Evolutionary conservation across 2,888 invertebrate genomes (phyloP).

Genomic region (Cylloceria caligata): DNA sequence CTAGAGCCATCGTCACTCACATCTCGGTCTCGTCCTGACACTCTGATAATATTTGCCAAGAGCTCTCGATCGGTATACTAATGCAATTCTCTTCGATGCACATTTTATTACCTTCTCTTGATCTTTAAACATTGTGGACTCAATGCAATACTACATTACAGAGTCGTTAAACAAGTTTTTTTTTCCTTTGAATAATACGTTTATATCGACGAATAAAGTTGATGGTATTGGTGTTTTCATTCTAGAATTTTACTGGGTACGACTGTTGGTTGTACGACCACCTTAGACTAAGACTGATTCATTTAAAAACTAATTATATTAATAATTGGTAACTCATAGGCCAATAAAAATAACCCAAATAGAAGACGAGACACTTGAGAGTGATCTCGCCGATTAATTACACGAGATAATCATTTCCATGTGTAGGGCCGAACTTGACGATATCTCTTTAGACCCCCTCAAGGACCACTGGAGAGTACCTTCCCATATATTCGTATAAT

Average conservation of each 20-base stretch:
- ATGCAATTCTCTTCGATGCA: constrained; percentile 33
- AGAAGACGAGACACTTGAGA: background rate
- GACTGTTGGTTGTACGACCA: too few species aligned
- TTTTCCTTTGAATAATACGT: background rate
- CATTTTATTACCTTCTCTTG: constrained; percentile 6
- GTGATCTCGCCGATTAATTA: constrained; percentile 9
- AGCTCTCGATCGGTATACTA: constrained; percentile 32
- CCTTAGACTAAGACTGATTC: too few species aligned
- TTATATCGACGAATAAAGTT: background rate
- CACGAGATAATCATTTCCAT: constrained; percentile 10
- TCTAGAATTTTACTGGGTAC: too few species aligned
- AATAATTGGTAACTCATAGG: background rate
- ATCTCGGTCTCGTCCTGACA: constrained; percentile 17
- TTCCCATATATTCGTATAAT: background rate
- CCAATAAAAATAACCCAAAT: background rate
- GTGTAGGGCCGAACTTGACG: constrained; percentile 17
- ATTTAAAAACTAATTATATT: background rate
- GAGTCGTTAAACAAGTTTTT: background rate
- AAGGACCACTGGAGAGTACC: constrained; percentile 1
- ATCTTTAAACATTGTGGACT: background rate
- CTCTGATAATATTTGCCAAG: constrained; percentile 47
- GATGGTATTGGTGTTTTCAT: background rate
- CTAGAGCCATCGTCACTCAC: constrained; percentile 6
- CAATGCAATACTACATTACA: background rate
- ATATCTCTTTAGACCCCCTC: constrained; percentile 25